Evolutionary conservation across 2,797 vertebrate species (phyloP), one percentile per base, ranked within the genome.

Genomic region (Falco columbarius): DNA sequence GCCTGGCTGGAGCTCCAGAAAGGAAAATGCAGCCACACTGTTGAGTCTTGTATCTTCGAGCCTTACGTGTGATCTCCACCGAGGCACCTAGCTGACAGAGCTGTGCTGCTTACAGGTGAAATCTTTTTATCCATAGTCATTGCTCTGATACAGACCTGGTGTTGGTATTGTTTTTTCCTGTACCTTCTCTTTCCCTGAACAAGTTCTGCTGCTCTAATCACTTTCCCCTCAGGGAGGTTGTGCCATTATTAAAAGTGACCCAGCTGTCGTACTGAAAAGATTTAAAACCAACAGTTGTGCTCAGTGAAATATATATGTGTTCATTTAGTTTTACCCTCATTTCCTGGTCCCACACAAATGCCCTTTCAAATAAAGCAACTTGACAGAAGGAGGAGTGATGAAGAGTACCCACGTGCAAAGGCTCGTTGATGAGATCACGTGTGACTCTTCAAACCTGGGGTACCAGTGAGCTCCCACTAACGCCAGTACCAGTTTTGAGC

Each of bases 351-450:
- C 66, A 81, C 34, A 52, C 30, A 42, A 92, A 77, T 17, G 19
- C 36, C 77, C 49, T 63, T 75, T 40, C 66, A 51, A 15, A 19
- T 47, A 65, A 75, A 65, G 27, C 26, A 67, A 17, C 27, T 58
- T 3, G 1, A 15, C n/a, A 52, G 77, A 54, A 76, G 65, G 59
- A 68, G 22, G 34, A 73, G 51, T 0, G 0, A 14, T 44, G 34
- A 82, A 61, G 51, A 67, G 36, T 16, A 59, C 16, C 8, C 19
- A 71, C 16, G 1, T 7, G 8, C 13, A 81, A 27, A 26, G 42
- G 22, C 21, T 59, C 49, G 36, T 23, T 61, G 65, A 15, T 59
- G 73, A 77, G 51, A 38, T 63, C 34, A 12, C 1, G 4, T 34
- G 9, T 52, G 44, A 26, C 62, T 72, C 67, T 49, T 68, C 34